Evolutionary conservation across 2,797 vertebrate genomes (phyloP).

Genomic region (Cheirogaleus major): DNA sequence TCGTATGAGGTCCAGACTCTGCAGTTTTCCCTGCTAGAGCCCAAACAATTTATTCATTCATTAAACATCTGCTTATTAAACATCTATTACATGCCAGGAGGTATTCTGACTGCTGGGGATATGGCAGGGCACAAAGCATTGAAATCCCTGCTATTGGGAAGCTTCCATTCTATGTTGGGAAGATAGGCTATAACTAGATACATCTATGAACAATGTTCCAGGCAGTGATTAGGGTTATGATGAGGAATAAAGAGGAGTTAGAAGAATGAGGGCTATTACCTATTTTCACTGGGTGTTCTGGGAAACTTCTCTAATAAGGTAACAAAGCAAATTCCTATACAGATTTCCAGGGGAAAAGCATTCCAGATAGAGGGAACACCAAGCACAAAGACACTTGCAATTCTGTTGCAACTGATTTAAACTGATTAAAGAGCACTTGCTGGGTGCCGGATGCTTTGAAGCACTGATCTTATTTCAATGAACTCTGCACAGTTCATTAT

Average conservation of each 20-base stretch:
- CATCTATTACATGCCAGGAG: neutral
- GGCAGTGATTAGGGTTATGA: neutral
- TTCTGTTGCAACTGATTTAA: neutral
- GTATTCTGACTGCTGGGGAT: neutral
- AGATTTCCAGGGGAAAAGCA: neutral
- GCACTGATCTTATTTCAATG: neutral
- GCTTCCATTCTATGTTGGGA: neutral
- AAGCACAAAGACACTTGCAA: neutral
- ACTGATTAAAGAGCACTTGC: neutral
- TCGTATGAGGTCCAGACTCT: neutral
- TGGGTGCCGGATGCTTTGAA: rapidly evolving
- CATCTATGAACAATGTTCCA: neutral
- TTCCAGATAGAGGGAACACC: neutral
- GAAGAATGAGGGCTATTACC: neutral
- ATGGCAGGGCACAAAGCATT: neutral
- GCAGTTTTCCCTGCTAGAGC: neutral
- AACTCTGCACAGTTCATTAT: neutral
- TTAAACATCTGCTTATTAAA: neutral
- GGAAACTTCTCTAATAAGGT: neutral
- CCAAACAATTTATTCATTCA: neutral
- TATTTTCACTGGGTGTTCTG: neutral
- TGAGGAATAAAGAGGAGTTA: neutral
- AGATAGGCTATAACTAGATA: neutral
- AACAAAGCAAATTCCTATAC: neutral
- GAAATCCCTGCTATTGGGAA: neutral